Evolutionary conservation across 2,888 invertebrate species (phyloP).

Genomic region (Dendrolimus houi): DNA sequence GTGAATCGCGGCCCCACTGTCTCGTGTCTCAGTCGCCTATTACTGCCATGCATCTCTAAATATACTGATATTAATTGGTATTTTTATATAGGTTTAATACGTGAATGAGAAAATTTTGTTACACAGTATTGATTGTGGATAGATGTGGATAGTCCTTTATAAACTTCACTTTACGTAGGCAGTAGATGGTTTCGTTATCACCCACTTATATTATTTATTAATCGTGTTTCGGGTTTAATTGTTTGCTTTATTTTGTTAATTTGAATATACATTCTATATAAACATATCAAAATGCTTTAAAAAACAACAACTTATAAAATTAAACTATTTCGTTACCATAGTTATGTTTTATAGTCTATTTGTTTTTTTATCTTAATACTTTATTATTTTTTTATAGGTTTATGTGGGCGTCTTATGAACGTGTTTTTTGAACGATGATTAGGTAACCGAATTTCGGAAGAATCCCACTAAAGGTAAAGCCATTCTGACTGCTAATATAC

Average conservation of each 20-base stretch:
- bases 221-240: conserved; percentile 5
- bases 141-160: conserved; percentile 1
- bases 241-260: conserved; percentile 1
- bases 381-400: background rate
- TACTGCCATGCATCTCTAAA: no score
- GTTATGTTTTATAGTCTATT: background rate
- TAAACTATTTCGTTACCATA: background rate
- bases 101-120: no score
- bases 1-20: no score
- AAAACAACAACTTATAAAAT: background rate
- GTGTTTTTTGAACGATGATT: no score
- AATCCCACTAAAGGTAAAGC: no score
- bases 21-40: no score
- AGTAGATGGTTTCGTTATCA: conserved; percentile 9
- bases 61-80: no score
- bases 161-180: conserved; percentile 11
- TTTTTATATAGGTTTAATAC: no score
- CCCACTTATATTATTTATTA: conserved; percentile 2
- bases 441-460: no score
- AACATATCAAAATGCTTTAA: background rate
- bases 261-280: background rate
- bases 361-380: background rate
- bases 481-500: no score
- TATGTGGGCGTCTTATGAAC: background rate
- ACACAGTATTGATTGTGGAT: background rate